phyloP scores from a whole-genome alignment of 1,140 invertebrate species.

The Potamilus streckersoni region DNA sequence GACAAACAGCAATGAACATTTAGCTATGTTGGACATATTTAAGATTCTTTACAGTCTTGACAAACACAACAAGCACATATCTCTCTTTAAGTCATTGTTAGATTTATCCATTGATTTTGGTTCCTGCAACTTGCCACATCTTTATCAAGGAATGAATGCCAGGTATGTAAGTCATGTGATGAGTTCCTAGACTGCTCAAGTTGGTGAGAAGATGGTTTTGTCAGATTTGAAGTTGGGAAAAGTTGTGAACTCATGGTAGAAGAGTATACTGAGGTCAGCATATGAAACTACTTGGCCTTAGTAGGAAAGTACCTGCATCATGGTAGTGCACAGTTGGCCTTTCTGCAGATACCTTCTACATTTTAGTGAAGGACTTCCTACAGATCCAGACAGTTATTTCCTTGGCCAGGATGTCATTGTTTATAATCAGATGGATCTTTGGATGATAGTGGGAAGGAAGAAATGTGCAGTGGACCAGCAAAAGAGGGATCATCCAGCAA shows the following conservation, averaged over 20 bases:
- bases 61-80: slow-evolving; percentile 7
- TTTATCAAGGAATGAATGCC: slow-evolving; percentile 1
- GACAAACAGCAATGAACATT: not conserved
- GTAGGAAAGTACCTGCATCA: not conserved
- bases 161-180: not conserved
- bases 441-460: slow-evolving; percentile 18
- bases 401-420: not conserved
- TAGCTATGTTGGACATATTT: not conserved
- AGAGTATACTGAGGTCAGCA: not conserved
- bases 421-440: slow-evolving; percentile 26
- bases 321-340: not conserved
- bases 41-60: slow-evolving; percentile 3
- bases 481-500: slow-evolving; percentile 5
- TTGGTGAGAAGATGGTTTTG: not conserved
- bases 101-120: slow-evolving; percentile 3
- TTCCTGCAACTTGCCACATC: not conserved
- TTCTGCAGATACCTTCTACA: slow-evolving; percentile 3
- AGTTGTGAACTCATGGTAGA: not conserved
- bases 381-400: not conserved
- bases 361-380: not conserved
- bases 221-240: not conserved
- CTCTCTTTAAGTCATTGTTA: slow-evolving; percentile 10
- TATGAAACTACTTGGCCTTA: not conserved
- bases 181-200: not conserved
- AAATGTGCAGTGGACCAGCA: slow-evolving; percentile 22